A percentile compares a stretch with the other conserved stretches of the same genome.
Conservation (phyloP, 2,888 invertebrate genomes). For the Tricholauxania praeusta region DNA sequence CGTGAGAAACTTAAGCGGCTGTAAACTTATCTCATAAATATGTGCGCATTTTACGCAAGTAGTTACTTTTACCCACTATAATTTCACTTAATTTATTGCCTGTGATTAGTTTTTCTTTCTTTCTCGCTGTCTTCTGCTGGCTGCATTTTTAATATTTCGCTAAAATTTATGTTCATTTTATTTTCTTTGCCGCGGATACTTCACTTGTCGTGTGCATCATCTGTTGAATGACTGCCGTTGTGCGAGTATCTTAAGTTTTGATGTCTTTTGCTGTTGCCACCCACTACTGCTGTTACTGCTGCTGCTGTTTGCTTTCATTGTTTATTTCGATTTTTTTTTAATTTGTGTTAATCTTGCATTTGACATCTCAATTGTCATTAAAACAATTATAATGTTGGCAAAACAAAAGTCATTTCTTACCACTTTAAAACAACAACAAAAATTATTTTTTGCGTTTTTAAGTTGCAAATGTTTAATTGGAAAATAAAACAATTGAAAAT, state of each 20-base stretch:
- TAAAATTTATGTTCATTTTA: not conserved
- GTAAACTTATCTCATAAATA: too few species aligned
- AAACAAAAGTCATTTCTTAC: too few species aligned
- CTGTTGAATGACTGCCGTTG: not conserved
- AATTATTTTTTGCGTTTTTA: not conserved
- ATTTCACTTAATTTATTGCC: not conserved
- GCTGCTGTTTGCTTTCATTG: not conserved
- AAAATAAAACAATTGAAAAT: not conserved
- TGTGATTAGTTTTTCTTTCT: not conserved
- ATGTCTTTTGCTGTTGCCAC: not conserved
- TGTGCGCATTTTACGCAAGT: too few species aligned
- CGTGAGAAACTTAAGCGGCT: too few species aligned
- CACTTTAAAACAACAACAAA: too few species aligned
- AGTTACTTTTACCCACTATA: too few species aligned
- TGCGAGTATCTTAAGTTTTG: not conserved
- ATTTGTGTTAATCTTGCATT: conserved; percentile 3
- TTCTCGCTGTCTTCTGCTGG: not conserved
- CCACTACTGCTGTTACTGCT: not conserved
- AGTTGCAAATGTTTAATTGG: not conserved
- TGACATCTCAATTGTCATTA: conserved; percentile 12
- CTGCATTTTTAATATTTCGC: not conserved
- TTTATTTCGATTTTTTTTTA: not conserved
- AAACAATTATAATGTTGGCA: not conserved
- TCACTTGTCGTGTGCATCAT: not conserved
- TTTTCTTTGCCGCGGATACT: not conserved